Evolutionary conservation across 2,797 vertebrate genomes (phyloP), one percentile per base, ranked within the genome.

Genomic region (Danio aesculapii): DNA sequence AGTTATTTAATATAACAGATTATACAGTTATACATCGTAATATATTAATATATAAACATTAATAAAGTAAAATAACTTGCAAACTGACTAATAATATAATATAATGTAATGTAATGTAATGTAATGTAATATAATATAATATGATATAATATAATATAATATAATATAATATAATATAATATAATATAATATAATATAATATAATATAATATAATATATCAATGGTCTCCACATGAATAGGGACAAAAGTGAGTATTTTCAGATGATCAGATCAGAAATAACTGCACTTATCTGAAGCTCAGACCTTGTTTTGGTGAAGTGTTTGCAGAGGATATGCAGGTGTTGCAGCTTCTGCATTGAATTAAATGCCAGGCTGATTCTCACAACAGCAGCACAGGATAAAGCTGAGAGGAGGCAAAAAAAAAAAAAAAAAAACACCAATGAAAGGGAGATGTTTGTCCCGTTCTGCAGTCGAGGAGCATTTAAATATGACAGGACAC

Each of bases 291-390:
- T 72, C 9, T 43, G 21, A 72, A 50, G 43, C 17, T 52, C 5
- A 53, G 50, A n/a, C 16, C 21, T 64, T 47, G 53, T 57, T 66
- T 77, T 77, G 88, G 85, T 30, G 86, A 81, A 90, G 46, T 76
- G 78, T 88, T 92, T 91, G 90, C 88, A 88, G 92, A 95, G 94
- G 92, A 95, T 95, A 93, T 94, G 94, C 94, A 95, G 94, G 94
- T 94, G 93, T 92, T 89, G 92, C 90, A 89, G 93, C 30, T 30
- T 30, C 30, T 30, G 30, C 30, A 30, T 3, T 30, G 30, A 30
- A 30, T 93, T 75, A 93, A 86, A 89, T 91, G 93, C 91, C 94
- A 95, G 94, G 92, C 94, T 85, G 94, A 92, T 92, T 95, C 94
- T 95, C 95, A 95, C 94, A 95, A 94, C 94, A 94, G 92, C 30